These are phyloP conservation scores for Manis crassicaudata DNA, from an alignment of 2,797 vertebrate genomes.

Conservation along the genomic window DNA sequence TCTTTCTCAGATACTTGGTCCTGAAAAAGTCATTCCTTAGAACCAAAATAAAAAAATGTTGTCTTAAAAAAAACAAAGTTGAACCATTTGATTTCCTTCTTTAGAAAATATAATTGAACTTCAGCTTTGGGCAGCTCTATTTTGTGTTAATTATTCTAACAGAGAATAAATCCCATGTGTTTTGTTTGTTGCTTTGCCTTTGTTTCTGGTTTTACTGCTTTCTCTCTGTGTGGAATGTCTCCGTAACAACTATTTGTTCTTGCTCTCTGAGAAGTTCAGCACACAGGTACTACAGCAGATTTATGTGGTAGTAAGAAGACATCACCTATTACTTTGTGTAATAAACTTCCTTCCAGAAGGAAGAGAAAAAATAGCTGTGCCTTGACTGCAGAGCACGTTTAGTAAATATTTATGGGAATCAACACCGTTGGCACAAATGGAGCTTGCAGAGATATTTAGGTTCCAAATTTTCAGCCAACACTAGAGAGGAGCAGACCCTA, in stretches of 20 bases:
- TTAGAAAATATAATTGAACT: constrained; percentile 22
- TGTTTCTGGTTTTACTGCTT: constrained; percentile 58
- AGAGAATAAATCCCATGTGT: constrained; percentile 33
- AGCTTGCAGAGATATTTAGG: constrained; percentile 38
- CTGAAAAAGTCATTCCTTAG: background rate
- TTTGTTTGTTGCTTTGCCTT: background rate
- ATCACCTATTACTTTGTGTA: constrained; percentile 69
- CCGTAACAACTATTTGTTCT: constrained; percentile 54
- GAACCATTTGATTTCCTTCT: constrained; percentile 45
- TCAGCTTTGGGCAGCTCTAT: constrained; percentile 61
- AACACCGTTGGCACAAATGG: constrained; percentile 29
- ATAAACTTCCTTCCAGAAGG: constrained; percentile 68
- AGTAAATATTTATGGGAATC: constrained; percentile 35
- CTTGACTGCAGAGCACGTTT: constrained; percentile 44
- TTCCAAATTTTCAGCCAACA: background rate
- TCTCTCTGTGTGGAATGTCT: constrained; percentile 40
- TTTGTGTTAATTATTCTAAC: constrained; percentile 64
- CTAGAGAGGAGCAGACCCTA: background rate
- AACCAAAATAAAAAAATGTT: background rate
- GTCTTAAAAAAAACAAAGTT: constrained; percentile 4
- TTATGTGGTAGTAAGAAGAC: constrained; percentile 63
- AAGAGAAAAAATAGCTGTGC: constrained; percentile 44
- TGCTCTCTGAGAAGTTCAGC: constrained; percentile 46
- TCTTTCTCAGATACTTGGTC: background rate
- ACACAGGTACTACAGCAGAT: constrained; percentile 56